Percentiles rank a stretch among this genome's conserved stretches.
Conservation (phyloP, 1,140 invertebrate genomes). For the Heterodera carotae region DNA sequence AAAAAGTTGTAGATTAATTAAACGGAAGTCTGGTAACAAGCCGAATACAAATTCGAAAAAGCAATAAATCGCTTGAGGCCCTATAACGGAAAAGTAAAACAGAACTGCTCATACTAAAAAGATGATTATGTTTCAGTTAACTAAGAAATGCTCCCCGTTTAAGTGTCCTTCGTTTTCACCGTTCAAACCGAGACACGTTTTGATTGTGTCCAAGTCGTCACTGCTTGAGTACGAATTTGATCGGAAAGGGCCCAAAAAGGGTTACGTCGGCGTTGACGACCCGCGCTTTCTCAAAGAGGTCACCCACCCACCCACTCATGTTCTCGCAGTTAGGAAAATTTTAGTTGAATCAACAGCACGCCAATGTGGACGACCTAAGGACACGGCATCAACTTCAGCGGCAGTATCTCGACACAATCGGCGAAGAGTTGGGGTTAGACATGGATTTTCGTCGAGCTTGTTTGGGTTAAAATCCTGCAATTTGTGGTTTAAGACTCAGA, state of each 20-base stretch:
- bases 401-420: constrained; percentile 46
- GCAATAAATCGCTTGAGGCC: too few species aligned
- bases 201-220: constrained; percentile 42
- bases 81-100: too few species aligned
- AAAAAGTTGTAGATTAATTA: too few species aligned
- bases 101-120: too few species aligned
- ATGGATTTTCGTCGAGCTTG: too few species aligned
- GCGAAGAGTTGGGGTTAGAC: constrained; percentile 47
- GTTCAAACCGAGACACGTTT: constrained; percentile 25
- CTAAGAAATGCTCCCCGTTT: too few species aligned
- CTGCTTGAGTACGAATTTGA: constrained; percentile 42
- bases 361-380: constrained; percentile 47
- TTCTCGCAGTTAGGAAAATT: constrained; percentile 31
- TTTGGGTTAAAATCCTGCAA: too few species aligned
- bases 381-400: constrained; percentile 50
- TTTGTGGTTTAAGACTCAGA: too few species aligned
- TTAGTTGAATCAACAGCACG: constrained; percentile 38
- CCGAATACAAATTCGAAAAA: too few species aligned
- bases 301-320: neutral
- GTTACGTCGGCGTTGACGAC: constrained; percentile 21
- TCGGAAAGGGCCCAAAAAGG: constrained; percentile 17
- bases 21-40: too few species aligned
- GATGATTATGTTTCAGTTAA: too few species aligned
- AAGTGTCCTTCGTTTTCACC: neutral
- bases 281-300: constrained; percentile 39